Conservation (phyloP, 1,140 invertebrate genomes). For the Anastrepha obliqua region DNA sequence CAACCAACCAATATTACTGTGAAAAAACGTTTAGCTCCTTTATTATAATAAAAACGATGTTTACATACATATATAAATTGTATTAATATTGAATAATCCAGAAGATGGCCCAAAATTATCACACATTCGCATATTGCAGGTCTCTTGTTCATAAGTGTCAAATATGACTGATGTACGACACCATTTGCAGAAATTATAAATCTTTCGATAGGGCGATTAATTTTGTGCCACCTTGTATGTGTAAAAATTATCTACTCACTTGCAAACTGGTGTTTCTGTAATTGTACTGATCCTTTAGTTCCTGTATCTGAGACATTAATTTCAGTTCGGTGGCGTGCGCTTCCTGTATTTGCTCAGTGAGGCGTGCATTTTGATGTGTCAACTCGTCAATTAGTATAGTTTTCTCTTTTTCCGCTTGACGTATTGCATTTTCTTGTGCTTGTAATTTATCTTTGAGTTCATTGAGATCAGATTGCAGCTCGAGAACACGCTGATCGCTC, state of each 20-base stretch:
- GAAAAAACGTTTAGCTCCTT: too few relatives aligned
- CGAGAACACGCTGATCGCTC: slow-evolving; percentile 89
- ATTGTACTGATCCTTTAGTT: slow-evolving; percentile 88
- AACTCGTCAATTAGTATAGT: slow-evolving; percentile 88
- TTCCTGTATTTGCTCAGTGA: slow-evolving; percentile 91
- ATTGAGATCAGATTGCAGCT: slow-evolving; percentile 90
- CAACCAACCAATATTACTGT: too few relatives aligned
- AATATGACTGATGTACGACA: too few relatives aligned
- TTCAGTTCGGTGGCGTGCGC: slow-evolving; percentile 88
- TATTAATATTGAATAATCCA: too few relatives aligned
- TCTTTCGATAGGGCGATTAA: too few relatives aligned
- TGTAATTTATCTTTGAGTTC: slow-evolving; percentile 82
- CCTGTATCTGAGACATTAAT: slow-evolving; percentile 85
- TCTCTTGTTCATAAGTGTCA: too few relatives aligned
- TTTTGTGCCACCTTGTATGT: too few relatives aligned
- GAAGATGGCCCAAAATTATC: too few relatives aligned
- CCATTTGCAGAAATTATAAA: too few relatives aligned
- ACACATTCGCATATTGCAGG: too few relatives aligned
- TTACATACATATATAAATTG: too few relatives aligned
- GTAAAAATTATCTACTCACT: slow-evolving; percentile 63
- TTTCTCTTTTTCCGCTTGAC: slow-evolving; percentile 86
- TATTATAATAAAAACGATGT: too few relatives aligned
- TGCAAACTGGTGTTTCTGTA: slow-evolving; percentile 85
- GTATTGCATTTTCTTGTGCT: slow-evolving; percentile 76
- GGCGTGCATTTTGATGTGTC: slow-evolving; percentile 91